Base-by-base conservation (phyloP, 2,797 vertebrate genomes). In the Babyrousa celebensis region DNA sequence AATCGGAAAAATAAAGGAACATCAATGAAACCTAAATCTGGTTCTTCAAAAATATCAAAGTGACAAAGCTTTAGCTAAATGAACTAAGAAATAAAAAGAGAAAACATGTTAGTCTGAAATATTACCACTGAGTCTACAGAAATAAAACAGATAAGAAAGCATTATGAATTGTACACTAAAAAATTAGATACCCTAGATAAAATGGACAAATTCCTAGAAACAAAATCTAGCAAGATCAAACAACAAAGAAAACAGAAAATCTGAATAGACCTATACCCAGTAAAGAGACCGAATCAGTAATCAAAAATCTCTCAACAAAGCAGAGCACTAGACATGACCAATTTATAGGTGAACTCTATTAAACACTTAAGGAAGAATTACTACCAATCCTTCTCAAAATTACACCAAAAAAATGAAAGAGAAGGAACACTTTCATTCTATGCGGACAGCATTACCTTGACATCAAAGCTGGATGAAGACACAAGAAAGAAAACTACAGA, bases 131-230 rank as follows among this genome's bases (percentile, higher is more conserved):
- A 74, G 40, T 74, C 58, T 82, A 67, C 4, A 67, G 27, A 82
- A 94, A 82, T 74, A 43, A 48, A 54, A 72, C 75, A 52, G 18
- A 8, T 67, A n/a, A 29, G 9, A 79, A 23, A 79, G 32, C 63
- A 82, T 32, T 43, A n/a, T 65, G 32, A 82, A 77, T 48, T 32
- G 6, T 54, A 65, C 3, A 62, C 48, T 48, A 71, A 79, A 56
- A 71, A 80, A 17, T 1, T 6, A 12, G 25, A 65, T 82, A 93
- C 88, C 11, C 43, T 72, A 88, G 21, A 72, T 25, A 14, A 80
- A 63, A 88, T 21, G 11, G 20, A 74, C 58, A 56, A 72, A 74
- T 74, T 88, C 58, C 60, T 43, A 82, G n/a, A 88, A 93, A 82
- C 68, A 72, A 88, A 72, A n/a, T 43, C 20, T 58, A 74, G 12